phyloP scores from a whole-genome alignment of 2,113 vertebrate species.

The Halichoeres trimaculatus region DNA sequence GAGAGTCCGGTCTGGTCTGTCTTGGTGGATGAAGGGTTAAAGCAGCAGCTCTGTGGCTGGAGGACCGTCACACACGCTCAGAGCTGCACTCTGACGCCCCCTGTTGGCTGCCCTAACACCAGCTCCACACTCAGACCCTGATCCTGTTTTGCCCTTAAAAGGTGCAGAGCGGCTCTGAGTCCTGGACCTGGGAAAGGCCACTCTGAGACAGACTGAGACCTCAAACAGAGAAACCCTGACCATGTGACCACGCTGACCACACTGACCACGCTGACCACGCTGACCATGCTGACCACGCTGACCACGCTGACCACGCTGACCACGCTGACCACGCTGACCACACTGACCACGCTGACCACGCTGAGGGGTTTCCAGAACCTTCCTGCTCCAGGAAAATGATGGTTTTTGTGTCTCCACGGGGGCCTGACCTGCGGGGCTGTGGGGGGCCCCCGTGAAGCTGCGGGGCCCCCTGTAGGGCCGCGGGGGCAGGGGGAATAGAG shows the following conservation, averaged over 20 bases:
- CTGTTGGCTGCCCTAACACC: constrained; percentile 58
- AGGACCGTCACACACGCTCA: not conserved
- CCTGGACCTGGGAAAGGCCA: not conserved
- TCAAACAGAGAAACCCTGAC: no score
- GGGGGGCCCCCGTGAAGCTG: no score
- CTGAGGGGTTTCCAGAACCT: no score
- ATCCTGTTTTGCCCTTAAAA: constrained; percentile 18
- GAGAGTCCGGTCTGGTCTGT: no score
- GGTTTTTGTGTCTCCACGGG: constrained; percentile 21
- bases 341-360: no score
- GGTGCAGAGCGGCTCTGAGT: constrained; percentile 27
- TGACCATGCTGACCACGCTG: no score
- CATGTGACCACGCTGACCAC: no score
- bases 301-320: no score
- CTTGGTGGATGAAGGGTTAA: not conserved
- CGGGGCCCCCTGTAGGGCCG: no score
- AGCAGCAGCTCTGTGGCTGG: not conserved
- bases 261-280: no score
- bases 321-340: no score
- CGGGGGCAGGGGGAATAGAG: constrained; percentile 43
- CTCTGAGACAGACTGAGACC: not conserved
- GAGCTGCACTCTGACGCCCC: constrained; percentile 67
- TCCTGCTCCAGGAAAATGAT: not conserved
- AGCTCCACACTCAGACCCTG: not conserved
- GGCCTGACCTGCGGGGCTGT: constrained; percentile 15